Conservation (phyloP, 2,113 vertebrate species). For the Mormyrus lacerda region DNA sequence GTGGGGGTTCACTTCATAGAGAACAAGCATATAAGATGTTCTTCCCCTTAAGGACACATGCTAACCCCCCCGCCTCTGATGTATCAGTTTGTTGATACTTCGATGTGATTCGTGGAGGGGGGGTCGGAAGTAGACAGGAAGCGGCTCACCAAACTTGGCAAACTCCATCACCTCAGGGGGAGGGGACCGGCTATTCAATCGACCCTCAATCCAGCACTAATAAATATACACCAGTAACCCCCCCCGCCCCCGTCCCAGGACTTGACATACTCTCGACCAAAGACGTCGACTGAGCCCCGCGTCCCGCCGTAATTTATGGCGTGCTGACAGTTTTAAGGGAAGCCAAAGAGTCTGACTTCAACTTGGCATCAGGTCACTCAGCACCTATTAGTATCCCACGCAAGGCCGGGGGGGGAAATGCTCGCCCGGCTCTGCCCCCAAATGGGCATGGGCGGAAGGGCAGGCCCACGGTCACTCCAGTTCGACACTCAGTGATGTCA, state of each 20-base stretch:
- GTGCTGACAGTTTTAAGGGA: slow-evolving; percentile 63
- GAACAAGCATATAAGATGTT: slow-evolving; percentile 4
- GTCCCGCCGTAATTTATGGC: slow-evolving; percentile 60
- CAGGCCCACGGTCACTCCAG: not conserved
- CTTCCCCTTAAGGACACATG: not conserved
- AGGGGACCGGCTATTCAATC: slow-evolving; percentile 37
- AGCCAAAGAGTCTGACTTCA: slow-evolving; percentile 55
- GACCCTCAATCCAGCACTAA: slow-evolving; percentile 41
- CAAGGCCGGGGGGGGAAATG: slow-evolving; percentile 23
- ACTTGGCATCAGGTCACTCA: slow-evolving; percentile 55
- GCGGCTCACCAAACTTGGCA: not conserved
- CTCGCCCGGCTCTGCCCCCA: slow-evolving; percentile 26
- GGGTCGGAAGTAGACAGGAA: not conserved
- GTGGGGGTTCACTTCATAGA: not conserved
- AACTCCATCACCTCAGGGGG: slow-evolving; percentile 14
- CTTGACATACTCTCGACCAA: slow-evolving; percentile 46
- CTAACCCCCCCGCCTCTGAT: not conserved
- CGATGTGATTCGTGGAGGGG: slow-evolving; percentile 9
- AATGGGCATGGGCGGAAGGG: not conserved
- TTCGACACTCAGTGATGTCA: not conserved
- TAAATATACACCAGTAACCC: slow-evolving; percentile 34
- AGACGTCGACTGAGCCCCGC: slow-evolving; percentile 46
- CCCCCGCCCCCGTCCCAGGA: slow-evolving; percentile 27
- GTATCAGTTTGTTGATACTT: slow-evolving; percentile 2
- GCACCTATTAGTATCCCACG: slow-evolving; percentile 37